Conservation (phyloP, 2,797 vertebrate species). For the Myotis daubentonii region DNA sequence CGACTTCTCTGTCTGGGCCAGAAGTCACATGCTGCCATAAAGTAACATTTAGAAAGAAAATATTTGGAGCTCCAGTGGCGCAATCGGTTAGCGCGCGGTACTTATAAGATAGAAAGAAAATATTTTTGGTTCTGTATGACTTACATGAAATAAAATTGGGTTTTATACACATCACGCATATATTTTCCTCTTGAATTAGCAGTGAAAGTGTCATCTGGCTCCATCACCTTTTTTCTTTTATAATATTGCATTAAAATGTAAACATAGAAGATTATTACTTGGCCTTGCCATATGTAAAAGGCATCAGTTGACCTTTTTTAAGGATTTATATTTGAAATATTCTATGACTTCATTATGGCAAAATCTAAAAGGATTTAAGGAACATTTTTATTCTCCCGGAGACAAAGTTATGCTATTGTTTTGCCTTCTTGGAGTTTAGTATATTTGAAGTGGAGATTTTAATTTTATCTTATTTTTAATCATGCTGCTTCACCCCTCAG, state of each 20-base stretch:
- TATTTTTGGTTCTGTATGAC: slow-evolving; percentile 54
- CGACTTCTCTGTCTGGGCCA: slow-evolving; percentile 66
- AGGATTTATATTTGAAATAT: slow-evolving; percentile 19
- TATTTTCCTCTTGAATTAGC: slow-evolving; percentile 34
- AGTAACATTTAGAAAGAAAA: slow-evolving; percentile 53
- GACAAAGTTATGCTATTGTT: background rate
- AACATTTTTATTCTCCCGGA: background rate
- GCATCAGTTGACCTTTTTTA: background rate
- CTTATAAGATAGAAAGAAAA: slow-evolving; percentile 58
- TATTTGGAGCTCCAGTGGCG: no score
- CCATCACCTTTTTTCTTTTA: background rate
- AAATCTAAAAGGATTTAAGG: slow-evolving; percentile 42
- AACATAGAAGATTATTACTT: background rate
- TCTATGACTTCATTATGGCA: background rate
- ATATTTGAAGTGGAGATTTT: background rate
- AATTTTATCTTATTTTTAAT: background rate
- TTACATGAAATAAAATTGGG: slow-evolving; percentile 56
- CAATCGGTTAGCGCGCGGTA: no score
- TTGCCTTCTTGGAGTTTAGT: background rate
- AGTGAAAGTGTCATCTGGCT: background rate
- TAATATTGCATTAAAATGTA: slow-evolving; percentile 31
- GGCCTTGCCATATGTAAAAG: slow-evolving; percentile 38
- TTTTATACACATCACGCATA: slow-evolving; percentile 24
- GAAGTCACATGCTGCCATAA: slow-evolving; percentile 67
- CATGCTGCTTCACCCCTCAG: background rate